Conservation (phyloP, 1,140 invertebrate genomes). For the Stenopsyche tienmushanensis region DNA sequence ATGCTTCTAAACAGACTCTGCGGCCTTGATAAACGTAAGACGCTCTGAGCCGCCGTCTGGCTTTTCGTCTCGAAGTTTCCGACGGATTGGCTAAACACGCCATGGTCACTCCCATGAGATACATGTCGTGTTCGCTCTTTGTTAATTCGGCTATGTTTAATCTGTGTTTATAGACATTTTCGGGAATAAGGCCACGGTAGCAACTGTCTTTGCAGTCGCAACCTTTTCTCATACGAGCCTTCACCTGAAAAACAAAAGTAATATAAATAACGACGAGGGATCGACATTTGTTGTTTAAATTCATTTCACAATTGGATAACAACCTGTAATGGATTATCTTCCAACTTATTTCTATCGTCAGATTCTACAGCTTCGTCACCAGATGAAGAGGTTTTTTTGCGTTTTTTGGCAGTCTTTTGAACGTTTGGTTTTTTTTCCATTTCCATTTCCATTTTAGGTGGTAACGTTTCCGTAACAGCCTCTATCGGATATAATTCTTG, state of each 20-base stretch:
- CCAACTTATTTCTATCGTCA: conserved; percentile 51
- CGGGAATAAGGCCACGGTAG: conserved; percentile 69
- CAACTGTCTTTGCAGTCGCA: conserved; percentile 78
- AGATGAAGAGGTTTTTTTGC: conserved; percentile 50
- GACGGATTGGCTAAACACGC: conserved; percentile 74
- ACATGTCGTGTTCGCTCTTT: conserved; percentile 74
- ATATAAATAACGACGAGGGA: no score
- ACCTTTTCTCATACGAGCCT: conserved; percentile 66
- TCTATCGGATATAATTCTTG: conserved; percentile 39
- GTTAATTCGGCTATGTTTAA: conserved; percentile 77
- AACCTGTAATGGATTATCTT: conserved; percentile 51
- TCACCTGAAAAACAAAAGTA: conserved; percentile 59
- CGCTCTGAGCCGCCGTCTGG: conserved; percentile 67
- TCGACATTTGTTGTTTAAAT: no score
- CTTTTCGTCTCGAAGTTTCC: conserved; percentile 70
- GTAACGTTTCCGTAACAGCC: conserved; percentile 16
- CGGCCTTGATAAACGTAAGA: conserved; percentile 76
- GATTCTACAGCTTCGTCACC: conserved; percentile 54
- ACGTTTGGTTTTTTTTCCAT: conserved; percentile 39
- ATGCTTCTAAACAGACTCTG: conserved; percentile 75
- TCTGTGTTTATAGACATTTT: conserved; percentile 72
- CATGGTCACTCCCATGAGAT: conserved; percentile 79
- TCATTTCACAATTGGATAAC: not conserved
- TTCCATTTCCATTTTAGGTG: conserved; percentile 41
- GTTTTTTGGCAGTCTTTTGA: conserved; percentile 57